A percentile compares a stretch with the other conserved stretches of the same genome.
These are phyloP conservation scores for Lottia scabra DNA, from an alignment of 2,888 invertebrate genomes.

Conservation along the genomic window DNA sequence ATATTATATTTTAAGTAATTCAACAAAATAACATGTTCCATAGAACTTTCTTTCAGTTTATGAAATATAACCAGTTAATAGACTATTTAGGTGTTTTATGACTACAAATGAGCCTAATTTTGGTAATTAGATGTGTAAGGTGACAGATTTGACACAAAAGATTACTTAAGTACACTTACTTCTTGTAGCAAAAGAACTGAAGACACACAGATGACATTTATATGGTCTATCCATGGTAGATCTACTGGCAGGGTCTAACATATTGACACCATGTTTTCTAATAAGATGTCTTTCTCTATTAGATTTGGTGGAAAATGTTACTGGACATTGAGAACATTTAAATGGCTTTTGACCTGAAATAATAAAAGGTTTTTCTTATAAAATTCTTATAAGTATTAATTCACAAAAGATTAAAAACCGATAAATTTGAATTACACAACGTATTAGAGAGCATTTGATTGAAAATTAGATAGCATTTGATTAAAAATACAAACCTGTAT, in stretches of 20 bases:
- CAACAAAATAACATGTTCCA: too few species aligned
- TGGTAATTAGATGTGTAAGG: too few species aligned
- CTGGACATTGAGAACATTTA: conserved; percentile 92
- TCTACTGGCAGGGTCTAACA: conserved; percentile 74
- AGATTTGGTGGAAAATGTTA: conserved; percentile 95
- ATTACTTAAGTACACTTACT: conserved; percentile 45
- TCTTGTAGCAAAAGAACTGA: conserved; percentile 84
- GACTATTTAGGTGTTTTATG: too few species aligned
- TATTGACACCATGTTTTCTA: conserved; percentile 81
- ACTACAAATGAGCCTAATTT: too few species aligned
- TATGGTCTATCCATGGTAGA: conserved; percentile 67
- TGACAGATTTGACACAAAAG: not conserved
- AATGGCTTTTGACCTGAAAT: conserved; percentile 85
- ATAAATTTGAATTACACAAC: too few species aligned
- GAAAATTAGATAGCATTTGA: not conserved
- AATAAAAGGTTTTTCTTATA: too few species aligned
- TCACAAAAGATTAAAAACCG: too few species aligned
- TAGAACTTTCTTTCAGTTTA: too few species aligned
- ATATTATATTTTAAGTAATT: too few species aligned
- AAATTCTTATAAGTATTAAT: too few species aligned
- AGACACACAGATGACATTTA: conserved; percentile 84
- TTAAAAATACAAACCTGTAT: conserved; percentile 76
- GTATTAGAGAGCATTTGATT: too few species aligned
- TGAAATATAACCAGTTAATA: too few species aligned
- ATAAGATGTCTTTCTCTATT: conserved; percentile 95